Base-by-base conservation (phyloP, 2,113 vertebrate genomes). In the Cervus canadensis region DNA sequence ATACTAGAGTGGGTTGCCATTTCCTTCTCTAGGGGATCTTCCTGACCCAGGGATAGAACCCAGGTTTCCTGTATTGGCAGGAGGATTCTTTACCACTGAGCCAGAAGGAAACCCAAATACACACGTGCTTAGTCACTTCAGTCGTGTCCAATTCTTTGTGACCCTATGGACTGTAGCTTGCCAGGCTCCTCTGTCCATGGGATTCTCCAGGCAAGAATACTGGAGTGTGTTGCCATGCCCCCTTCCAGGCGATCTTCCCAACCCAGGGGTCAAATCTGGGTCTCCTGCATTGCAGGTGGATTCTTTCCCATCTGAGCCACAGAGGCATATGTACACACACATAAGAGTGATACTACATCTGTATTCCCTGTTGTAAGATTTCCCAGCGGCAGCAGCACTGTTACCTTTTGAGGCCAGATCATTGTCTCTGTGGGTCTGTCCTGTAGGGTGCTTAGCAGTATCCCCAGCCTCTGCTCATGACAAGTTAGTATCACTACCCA, bases 311-410 rank as follows among this genome's bases (percentile, higher is more conserved):
- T 71, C n/a, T 71, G n/a, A 71, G 67, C 19, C 67, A 40, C n/a
- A 71, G n/a, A n/a, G 67, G n/a, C 21, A 40, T 40, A 23, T 71
- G 67, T 11, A 71, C 67, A 4, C 19, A 50, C 13, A 8, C 1
- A 9, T 45, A 43, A 25, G 54, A 19, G 2, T 4, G n/a, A 23
- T 2, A 19, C 48, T 17, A 0, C 2, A 4, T 9, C 2, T 19
- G 76, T 30, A 8, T 12, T 57, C 2, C 10, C 26, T 15, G 2
- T 14, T 36, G 33, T 19, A n/a, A 54, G 25, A 33, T 8, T 43
- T 11, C 74, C 89, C 50, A 8, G 3, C 3, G 1, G 33, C 1
- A 7, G 33, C 1, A 6, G n/a, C 23, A 5, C 2, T 1, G 7
- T 14, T 25, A 19, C n/a, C n/a, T 0, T 17, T 4, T 33, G 25